Conservation (phyloP, 2,888 invertebrate species). For the Eilema griseolum region DNA sequence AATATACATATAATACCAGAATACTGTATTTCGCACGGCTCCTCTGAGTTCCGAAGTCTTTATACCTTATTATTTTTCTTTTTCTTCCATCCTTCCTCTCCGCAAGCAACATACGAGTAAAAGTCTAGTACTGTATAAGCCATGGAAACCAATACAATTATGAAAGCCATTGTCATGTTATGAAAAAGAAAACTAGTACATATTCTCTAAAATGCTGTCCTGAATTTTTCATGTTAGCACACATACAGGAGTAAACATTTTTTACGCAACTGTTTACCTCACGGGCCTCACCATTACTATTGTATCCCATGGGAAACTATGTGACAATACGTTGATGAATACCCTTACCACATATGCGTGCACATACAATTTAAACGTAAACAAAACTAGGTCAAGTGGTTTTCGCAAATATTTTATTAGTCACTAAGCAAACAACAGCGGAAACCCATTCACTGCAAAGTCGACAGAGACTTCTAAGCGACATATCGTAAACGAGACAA, state of each 20-base stretch:
- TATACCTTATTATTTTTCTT: not conserved
- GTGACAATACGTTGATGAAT: constrained; percentile 7
- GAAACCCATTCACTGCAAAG: constrained; percentile 32
- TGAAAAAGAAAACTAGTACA: too few species aligned
- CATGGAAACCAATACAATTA: not conserved
- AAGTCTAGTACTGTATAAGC: not conserved
- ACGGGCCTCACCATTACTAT: constrained; percentile 15
- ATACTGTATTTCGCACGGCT: too few species aligned
- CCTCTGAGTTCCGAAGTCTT: not conserved
- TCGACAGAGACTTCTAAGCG: constrained; percentile 3
- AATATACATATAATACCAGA: too few species aligned
- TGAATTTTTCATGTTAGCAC: too few species aligned
- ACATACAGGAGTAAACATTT: not conserved
- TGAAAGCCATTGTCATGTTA: too few species aligned
- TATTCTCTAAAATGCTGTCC: not conserved
- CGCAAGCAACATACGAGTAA: too few species aligned
- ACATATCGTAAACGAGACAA: constrained; percentile 38
- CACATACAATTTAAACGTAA: constrained; percentile 17
- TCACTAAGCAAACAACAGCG: constrained; percentile 32
- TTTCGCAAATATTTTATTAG: constrained; percentile 31
- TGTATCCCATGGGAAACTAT: constrained; percentile 7
- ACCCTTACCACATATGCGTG: not conserved
- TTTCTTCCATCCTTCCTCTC: not conserved
- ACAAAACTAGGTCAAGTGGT: constrained; percentile 39
- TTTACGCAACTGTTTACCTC: not conserved